Conservation (phyloP, 2,888 invertebrate genomes). For the Trilocha varians region DNA sequence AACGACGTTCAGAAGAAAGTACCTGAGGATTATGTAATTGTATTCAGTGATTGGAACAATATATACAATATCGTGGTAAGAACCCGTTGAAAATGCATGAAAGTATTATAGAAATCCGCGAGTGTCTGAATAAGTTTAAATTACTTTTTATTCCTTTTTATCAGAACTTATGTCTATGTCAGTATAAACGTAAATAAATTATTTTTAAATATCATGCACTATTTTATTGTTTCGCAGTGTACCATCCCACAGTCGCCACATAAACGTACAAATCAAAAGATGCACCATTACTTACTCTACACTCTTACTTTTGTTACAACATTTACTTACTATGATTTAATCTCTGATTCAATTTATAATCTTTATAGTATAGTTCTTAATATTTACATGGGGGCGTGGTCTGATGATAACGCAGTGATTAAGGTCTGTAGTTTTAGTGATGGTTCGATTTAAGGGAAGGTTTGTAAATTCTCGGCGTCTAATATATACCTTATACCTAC, state of each 20-base stretch:
- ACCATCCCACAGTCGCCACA: not conserved
- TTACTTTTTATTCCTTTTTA: too few relatives aligned
- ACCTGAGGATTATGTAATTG: too few relatives aligned
- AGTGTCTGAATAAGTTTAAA: too few relatives aligned
- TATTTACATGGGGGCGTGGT: not conserved
- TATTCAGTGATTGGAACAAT: too few relatives aligned
- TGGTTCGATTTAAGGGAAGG: too few relatives aligned
- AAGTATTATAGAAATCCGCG: too few relatives aligned
- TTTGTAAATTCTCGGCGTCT: too few relatives aligned
- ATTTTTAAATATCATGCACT: not conserved
- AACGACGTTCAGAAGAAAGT: too few relatives aligned
- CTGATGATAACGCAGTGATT: not conserved
- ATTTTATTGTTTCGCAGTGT: not conserved
- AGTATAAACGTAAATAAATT: not conserved
- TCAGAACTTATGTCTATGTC: too few relatives aligned
- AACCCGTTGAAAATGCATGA: too few relatives aligned
- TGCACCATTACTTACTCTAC: conserved; percentile 2
- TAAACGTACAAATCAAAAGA: not conserved
- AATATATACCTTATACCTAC: too few relatives aligned
- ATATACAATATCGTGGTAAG: too few relatives aligned
- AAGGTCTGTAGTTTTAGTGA: not conserved
- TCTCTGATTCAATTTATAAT: conserved; percentile 3
- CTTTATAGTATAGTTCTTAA: conserved; percentile 3
- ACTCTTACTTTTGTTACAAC: not conserved
- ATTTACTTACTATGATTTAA: conserved; percentile 1